Percentiles rank a stretch among this genome's conserved stretches.
Evolutionary conservation across 1,140 invertebrate genomes (phyloP).

Genomic region (Catajapyx aquilonaris): DNA sequence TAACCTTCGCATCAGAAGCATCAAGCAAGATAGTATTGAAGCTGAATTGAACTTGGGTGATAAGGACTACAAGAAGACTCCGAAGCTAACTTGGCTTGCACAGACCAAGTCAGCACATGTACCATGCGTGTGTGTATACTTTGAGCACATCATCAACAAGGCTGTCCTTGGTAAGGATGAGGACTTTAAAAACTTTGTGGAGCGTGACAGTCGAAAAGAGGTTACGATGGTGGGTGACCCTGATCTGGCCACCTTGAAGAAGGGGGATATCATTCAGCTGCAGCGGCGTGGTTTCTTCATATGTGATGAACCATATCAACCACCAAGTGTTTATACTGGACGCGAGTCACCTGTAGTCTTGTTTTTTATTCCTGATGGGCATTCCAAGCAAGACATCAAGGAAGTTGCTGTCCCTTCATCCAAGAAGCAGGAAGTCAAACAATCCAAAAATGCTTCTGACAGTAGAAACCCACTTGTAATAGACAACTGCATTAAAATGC

Average conservation of each 20-base stretch:
- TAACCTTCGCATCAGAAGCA: conserved; percentile 72
- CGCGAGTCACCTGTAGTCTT: conserved; percentile 54
- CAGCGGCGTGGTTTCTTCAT: conserved; percentile 89
- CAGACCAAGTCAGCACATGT: conserved; percentile 37
- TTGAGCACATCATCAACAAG: conserved; percentile 91
- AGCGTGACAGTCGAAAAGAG: conserved; percentile 61
- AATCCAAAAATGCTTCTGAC: too few species aligned
- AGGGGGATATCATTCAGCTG: conserved; percentile 90
- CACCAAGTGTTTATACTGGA: conserved; percentile 34
- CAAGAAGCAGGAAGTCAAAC: too few species aligned
- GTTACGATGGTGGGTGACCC: conserved; percentile 73
- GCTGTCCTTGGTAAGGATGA: conserved; percentile 85
- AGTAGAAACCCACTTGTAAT: too few species aligned
- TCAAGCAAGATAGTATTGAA: conserved; percentile 42
- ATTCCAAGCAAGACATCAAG: conserved; percentile 85
- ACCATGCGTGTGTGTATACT: conserved; percentile 76
- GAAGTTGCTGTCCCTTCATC: too few species aligned
- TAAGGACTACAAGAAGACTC: conserved; percentile 84
- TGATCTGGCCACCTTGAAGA: conserved; percentile 55
- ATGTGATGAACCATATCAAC: conserved; percentile 54
- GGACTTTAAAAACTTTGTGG: conserved; percentile 88
- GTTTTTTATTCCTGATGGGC: conserved; percentile 85
- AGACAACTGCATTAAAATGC: conserved; percentile 15
- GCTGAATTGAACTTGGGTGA: conserved; percentile 69
- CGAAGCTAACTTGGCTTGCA: conserved; percentile 88